Evolutionary conservation across 2,113 vertebrate species (phyloP).

Genomic region (Mustelus asterias): DNA sequence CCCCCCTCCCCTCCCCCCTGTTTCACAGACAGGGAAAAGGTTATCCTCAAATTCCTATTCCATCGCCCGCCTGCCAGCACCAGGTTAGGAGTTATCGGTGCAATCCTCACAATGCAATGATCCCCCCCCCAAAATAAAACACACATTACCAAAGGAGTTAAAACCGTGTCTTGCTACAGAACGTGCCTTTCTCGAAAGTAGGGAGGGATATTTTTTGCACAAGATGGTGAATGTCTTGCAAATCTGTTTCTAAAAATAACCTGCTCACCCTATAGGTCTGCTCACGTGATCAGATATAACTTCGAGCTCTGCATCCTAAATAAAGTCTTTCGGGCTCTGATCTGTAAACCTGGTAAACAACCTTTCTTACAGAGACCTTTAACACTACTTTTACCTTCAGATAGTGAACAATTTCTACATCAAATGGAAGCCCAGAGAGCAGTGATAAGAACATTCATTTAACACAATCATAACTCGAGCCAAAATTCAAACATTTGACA

Average conservation of each 20-base stretch:
- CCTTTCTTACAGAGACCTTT: not conserved
- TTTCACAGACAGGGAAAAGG: not conserved
- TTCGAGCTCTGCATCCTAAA: not conserved
- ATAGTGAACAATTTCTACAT: not conserved
- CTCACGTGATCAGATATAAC: not conserved
- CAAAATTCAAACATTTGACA: not conserved
- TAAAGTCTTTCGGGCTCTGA: not conserved
- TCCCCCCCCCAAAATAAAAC: no score
- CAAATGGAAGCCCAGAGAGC: not conserved
- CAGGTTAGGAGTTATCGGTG: not conserved
- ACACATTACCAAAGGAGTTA: not conserved
- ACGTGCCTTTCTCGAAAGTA: not conserved
- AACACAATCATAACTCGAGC: not conserved
- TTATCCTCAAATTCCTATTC: not conserved
- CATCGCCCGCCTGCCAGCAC: no score
- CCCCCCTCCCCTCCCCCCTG: not conserved
- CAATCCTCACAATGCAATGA: not conserved
- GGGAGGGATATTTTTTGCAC: not conserved
- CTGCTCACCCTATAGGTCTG: not conserved
- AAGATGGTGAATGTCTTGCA: slow-evolving; percentile 31
- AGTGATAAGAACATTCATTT: not conserved
- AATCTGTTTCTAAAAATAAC: slow-evolving; percentile 22
- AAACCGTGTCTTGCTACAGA: not conserved
- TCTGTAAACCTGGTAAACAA: not conserved
- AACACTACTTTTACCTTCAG: not conserved